A percentile compares a stretch with the other conserved stretches of the same genome.
These are phyloP conservation scores for Pocota personata DNA, from an alignment of 2,888 invertebrate species.

Conservation along the genomic window DNA sequence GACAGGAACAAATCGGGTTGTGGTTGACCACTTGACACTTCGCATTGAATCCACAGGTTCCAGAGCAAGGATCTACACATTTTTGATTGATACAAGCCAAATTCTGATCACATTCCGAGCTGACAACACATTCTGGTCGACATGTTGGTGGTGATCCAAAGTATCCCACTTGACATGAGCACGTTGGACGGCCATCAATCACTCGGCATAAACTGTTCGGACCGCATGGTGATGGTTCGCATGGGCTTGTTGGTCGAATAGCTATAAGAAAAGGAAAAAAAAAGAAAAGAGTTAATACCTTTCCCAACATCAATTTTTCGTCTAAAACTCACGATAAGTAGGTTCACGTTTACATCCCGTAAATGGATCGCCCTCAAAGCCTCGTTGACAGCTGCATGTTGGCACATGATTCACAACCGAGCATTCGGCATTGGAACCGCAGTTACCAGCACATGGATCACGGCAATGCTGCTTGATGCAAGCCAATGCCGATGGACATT, in stretches of 20 bases:
- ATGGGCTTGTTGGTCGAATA: constrained; percentile 84
- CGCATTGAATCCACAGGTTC: constrained; percentile 90
- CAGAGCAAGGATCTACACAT: constrained; percentile 90
- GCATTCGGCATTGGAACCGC: constrained; percentile 93
- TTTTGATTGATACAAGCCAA: constrained; percentile 91
- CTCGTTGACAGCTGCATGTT: constrained; percentile 90
- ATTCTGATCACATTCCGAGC: constrained; percentile 90
- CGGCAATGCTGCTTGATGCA: constrained; percentile 93
- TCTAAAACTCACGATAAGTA: constrained; percentile 84
- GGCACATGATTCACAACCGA: constrained; percentile 92
- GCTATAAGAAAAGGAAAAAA: constrained; percentile 50
- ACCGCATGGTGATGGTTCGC: constrained; percentile 91
- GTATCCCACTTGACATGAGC: constrained; percentile 89
- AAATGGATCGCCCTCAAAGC: constrained; percentile 93
- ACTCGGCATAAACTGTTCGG: constrained; percentile 90
- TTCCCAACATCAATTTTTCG: neutral
- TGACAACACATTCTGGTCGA: constrained; percentile 90
- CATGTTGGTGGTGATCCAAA: constrained; percentile 90
- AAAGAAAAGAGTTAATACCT: neutral
- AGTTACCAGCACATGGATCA: constrained; percentile 93
- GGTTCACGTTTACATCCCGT: constrained; percentile 88
- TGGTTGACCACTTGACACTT: constrained; percentile 91
- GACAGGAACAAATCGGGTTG: constrained; percentile 91
- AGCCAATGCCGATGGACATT: constrained; percentile 90
- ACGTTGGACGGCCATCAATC: constrained; percentile 89